These are phyloP conservation scores for Ophraella communa DNA, from an alignment of 2,888 invertebrate species.

Conservation along the genomic window DNA sequence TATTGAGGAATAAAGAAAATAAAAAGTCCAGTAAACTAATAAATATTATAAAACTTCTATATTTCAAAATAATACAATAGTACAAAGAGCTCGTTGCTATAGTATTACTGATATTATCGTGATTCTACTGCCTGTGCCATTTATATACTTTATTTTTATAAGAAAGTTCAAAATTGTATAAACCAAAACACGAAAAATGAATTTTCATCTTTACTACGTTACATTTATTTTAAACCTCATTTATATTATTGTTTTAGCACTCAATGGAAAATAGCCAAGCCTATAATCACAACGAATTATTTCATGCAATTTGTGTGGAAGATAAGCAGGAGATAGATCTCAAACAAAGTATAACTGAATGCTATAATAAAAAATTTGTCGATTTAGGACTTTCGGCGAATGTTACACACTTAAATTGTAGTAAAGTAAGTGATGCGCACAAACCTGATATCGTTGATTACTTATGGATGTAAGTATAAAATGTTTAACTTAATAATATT, in stretches of 20 bases:
- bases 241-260: conserved; percentile 37
- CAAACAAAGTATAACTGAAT: conserved; percentile 19
- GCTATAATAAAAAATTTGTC: conserved; percentile 35
- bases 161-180: too few species aligned
- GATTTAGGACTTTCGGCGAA: conserved; percentile 32
- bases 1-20: too few species aligned
- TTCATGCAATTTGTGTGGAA: conserved; percentile 41
- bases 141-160: conserved; percentile 4
- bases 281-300: conserved; percentile 44
- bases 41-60: too few species aligned
- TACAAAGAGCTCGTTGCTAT: too few species aligned
- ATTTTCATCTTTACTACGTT: too few species aligned
- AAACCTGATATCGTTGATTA: conserved; percentile 25
- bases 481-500: background rate
- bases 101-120: too few species aligned
- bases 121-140: background rate
- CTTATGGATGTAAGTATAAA: conserved; percentile 32
- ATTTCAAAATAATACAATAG: too few species aligned
- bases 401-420: conserved; percentile 31
- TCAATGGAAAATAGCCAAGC: conserved; percentile 35
- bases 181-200: too few species aligned
- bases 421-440: conserved; percentile 27
- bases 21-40: too few species aligned
- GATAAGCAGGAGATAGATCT: conserved; percentile 2
- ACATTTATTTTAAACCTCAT: too few species aligned